Conservation (phyloP, 2,113 vertebrate species). For the Chaetops frenatus region DNA sequence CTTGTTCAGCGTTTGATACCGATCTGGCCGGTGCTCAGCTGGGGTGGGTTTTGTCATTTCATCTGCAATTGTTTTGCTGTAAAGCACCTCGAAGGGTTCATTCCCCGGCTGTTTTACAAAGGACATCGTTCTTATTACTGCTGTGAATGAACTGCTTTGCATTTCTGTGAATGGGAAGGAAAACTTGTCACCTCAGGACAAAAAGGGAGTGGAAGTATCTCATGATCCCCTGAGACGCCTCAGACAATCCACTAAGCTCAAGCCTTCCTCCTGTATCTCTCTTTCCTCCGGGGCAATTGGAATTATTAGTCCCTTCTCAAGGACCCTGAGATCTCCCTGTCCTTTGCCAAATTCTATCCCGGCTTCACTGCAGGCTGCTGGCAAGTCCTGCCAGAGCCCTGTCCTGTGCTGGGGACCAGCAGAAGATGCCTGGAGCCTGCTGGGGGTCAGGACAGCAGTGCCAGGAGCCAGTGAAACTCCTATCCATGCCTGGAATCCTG, state of each 20-base stretch:
- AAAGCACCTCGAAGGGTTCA: neutral
- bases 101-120: neutral
- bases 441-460: neutral
- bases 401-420: neutral
- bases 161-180: slow-evolving; percentile 54
- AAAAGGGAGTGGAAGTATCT: slow-evolving; percentile 54
- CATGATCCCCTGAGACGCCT: slow-evolving; percentile 40
- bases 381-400: fast-evolving
- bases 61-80: slow-evolving; percentile 23
- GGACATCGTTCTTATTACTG: neutral
- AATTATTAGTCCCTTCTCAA: neutral
- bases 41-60: slow-evolving; percentile 37
- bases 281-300: neutral
- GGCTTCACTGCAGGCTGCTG: neutral
- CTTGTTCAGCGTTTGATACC: neutral
- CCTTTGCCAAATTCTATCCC: neutral
- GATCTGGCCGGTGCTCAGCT: neutral
- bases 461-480: fast-evolving
- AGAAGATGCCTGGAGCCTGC: neutral
- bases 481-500: neutral
- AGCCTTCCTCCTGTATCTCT: slow-evolving; percentile 1
- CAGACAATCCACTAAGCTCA: slow-evolving; percentile 41
- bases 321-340: neutral
- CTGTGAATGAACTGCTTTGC: slow-evolving; percentile 52
- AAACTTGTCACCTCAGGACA: slow-evolving; percentile 57